Evolutionary conservation across 1,140 invertebrate genomes (phyloP).

Genomic region (Neotoxoptera formosana): DNA sequence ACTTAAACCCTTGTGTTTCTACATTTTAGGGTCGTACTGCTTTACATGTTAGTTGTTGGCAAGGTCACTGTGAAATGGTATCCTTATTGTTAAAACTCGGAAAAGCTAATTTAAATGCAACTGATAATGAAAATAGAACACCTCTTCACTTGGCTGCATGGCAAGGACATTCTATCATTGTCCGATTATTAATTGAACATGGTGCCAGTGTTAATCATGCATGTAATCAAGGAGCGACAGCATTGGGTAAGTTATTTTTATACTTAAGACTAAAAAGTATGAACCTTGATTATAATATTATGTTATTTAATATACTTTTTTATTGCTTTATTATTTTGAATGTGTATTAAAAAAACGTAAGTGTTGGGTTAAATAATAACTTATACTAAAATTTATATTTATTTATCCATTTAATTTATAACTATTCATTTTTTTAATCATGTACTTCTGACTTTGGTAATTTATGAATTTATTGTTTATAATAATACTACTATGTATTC

Average conservation of each 20-base stretch:
- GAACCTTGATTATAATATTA: neutral
- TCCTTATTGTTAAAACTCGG: slow-evolving; percentile 80
- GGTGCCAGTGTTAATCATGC: slow-evolving; percentile 86
- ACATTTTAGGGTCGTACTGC: slow-evolving; percentile 79
- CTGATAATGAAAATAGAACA: slow-evolving; percentile 88
- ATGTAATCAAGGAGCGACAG: slow-evolving; percentile 93
- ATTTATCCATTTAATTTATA: too few species aligned
- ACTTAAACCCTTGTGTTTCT: neutral
- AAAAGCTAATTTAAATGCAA: slow-evolving; percentile 83
- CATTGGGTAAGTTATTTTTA: slow-evolving; percentile 69
- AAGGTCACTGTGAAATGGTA: slow-evolving; percentile 90
- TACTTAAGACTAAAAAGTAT: neutral
- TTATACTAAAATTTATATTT: too few species aligned
- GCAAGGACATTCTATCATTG: slow-evolving; percentile 88
- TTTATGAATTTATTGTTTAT: neutral
- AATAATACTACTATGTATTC: neutral
- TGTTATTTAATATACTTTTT: neutral
- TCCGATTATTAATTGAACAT: slow-evolving; percentile 79
- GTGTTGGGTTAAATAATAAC: too few species aligned
- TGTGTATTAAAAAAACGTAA: too few species aligned
- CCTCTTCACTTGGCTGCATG: slow-evolving; percentile 94
- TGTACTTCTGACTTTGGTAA: neutral
- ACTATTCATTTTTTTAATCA: neutral
- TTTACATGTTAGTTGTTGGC: slow-evolving; percentile 93
- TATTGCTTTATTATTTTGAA: neutral